Conservation (phyloP, 2,797 vertebrate species). For the Australoheros facetus region DNA sequence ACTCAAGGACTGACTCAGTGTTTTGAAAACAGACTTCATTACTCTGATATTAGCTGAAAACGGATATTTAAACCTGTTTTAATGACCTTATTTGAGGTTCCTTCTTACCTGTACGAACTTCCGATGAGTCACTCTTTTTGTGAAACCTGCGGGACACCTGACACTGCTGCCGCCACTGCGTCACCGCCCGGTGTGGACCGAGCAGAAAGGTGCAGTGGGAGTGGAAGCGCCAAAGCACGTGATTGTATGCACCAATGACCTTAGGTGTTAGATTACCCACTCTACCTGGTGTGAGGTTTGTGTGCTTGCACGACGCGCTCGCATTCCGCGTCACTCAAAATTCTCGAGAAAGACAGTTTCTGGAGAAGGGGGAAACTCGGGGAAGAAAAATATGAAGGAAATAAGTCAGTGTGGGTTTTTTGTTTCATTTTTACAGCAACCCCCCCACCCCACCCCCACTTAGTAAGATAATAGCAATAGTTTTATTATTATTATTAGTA, state of each 20-base stretch:
- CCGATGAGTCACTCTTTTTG: conserved; percentile 44
- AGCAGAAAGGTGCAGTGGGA: conserved; percentile 59
- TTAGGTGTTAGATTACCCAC: conserved; percentile 37
- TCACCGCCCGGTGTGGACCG: conserved; percentile 42
- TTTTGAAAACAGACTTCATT: not conserved
- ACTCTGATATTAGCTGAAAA: not conserved
- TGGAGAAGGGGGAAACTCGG: not conserved
- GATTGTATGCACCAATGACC: conserved; percentile 64
- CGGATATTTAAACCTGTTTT: not conserved
- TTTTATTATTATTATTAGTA: not conserved
- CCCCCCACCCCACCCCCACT: too few relatives aligned
- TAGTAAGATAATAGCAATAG: not conserved
- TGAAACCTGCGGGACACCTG: conserved; percentile 72
- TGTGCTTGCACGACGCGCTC: not conserved
- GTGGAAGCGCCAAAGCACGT: conserved; percentile 65
- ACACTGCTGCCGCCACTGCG: conserved; percentile 54
- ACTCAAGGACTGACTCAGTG: not conserved
- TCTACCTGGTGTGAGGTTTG: conserved; percentile 49
- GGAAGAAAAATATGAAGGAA: not conserved
- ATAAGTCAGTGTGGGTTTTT: not conserved
- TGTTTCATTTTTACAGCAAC: not conserved
- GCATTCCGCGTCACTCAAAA: not conserved
- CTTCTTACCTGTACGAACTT: conserved; percentile 73
- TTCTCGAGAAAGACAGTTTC: conserved; percentile 12
- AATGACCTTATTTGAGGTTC: not conserved